Conservation (phyloP, 2,113 vertebrate species). For the Bubalus kerabau region DNA sequence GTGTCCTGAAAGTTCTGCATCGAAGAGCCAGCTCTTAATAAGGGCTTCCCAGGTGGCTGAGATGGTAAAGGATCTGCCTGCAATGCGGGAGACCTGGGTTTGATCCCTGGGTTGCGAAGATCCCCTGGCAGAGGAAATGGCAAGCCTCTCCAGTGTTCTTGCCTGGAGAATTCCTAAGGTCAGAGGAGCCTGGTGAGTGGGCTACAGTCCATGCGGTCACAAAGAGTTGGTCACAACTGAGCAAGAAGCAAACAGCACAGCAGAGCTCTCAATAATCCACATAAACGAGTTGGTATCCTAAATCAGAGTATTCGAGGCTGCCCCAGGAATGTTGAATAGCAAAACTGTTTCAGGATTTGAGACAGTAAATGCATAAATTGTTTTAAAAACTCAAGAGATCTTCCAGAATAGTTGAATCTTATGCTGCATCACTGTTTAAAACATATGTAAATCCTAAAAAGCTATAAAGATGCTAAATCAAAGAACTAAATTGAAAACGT, state of each 20-base stretch:
- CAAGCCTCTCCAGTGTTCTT: not conserved
- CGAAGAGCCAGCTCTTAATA: not conserved
- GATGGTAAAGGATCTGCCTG: not conserved
- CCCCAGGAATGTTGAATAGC: not conserved
- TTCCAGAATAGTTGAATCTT: not conserved
- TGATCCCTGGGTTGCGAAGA: not conserved
- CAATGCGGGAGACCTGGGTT: not conserved
- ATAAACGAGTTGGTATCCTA: not conserved
- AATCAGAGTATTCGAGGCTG: not conserved
- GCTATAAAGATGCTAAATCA: not conserved
- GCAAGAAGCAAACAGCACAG: not conserved
- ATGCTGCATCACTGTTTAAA: not conserved
- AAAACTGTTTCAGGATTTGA: not conserved
- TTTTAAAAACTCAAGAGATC: not conserved
- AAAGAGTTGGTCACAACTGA: not conserved
- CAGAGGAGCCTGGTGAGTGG: not conserved
- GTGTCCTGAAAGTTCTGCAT: not conserved
- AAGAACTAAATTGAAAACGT: slow-evolving; percentile 20
- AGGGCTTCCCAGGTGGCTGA: not conserved
- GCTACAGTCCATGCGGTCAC: not conserved
- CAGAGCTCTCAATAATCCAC: not conserved
- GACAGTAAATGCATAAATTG: not conserved
- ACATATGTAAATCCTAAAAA: not conserved
- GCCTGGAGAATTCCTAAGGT: not conserved
- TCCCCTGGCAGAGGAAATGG: not conserved